Conservation (phyloP, 2,113 vertebrate species). For the Numida meleagris region DNA sequence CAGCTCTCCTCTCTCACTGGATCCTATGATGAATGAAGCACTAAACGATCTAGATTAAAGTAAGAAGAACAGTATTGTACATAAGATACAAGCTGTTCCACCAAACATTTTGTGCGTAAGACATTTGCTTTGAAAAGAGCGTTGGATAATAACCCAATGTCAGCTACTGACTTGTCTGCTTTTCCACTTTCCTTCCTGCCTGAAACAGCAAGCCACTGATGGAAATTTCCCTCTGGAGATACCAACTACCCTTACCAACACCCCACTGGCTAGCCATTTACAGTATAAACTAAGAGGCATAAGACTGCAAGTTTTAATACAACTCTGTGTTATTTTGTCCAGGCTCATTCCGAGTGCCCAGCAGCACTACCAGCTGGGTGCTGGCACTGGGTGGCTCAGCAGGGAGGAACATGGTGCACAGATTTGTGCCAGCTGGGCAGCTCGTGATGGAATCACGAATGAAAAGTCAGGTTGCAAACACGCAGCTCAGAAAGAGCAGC, state of each 20-base stretch:
- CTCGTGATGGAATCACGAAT: not conserved
- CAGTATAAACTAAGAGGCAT: not conserved
- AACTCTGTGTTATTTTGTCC: not conserved
- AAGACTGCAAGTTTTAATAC: not conserved
- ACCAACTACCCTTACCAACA: not conserved
- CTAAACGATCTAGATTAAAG: not conserved
- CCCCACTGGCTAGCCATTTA: not conserved
- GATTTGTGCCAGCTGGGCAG: not conserved
- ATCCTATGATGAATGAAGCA: not conserved
- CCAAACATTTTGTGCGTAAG: not conserved
- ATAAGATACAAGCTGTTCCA: not conserved
- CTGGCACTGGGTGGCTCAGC: not conserved
- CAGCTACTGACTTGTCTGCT: not conserved
- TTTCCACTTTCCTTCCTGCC: not conserved
- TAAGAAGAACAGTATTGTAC: not conserved
- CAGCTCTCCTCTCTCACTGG: not conserved
- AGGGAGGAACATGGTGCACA: not conserved
- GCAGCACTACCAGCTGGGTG: not conserved
- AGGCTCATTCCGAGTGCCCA: not conserved
- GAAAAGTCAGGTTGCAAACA: not conserved
- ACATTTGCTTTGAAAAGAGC: not conserved
- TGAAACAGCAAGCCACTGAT: not conserved
- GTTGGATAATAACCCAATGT: rapidly evolving
- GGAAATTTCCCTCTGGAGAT: not conserved
- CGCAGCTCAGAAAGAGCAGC: not conserved